Base-by-base conservation (phyloP, 2,797 vertebrate species). In the Nannoperca australis region DNA sequence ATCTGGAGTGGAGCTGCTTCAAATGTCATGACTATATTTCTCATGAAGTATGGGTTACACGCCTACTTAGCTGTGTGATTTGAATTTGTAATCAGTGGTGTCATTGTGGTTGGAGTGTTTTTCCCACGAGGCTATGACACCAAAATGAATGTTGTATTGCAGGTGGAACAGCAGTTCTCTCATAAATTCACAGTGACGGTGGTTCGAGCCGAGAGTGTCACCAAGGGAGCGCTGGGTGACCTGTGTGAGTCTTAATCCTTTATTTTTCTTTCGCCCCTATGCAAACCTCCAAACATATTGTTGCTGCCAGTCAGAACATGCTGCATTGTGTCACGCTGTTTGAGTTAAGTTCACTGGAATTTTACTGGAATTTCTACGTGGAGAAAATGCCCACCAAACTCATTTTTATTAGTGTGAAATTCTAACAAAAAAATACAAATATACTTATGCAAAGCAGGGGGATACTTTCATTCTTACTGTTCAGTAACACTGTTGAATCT, bases 121-220 rank as follows among this genome's bases (percentile, higher is more conserved):
- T 82, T 36, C 1, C 50, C 51, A 50, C 11, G 5, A 58, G 8
- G n/a, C 4, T 7, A 14, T 64, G 66, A 58, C 24, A 17, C 15
- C 3, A 15, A 54, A 77, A 40, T 18, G 11, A 72, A 53, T 77
- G 47, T 64, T 79, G 60, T 36, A 74, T 94, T 93, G 30, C 92
- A 99, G 98, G 98, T 99, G 85, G 98, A 99, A 36, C 97, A 98
- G 82, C 98, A 99, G 85, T 97, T 98, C 83, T 99, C 97, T 34
- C 97, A 99, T 91, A 96, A 95, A 87, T 96, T 99, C 79, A 97
- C 90, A 0, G 97, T 98, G 73, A 97, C 94, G 0, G 97, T 99
- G 13, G 87, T 95, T 79, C 87, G 90, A 79, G 98, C 98, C 32
- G 96, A 96, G 70, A 97, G 95, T 83, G 98, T 99, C 80, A 99